Base-by-base conservation (phyloP, 2,797 vertebrate species). In the Columba guinea region DNA sequence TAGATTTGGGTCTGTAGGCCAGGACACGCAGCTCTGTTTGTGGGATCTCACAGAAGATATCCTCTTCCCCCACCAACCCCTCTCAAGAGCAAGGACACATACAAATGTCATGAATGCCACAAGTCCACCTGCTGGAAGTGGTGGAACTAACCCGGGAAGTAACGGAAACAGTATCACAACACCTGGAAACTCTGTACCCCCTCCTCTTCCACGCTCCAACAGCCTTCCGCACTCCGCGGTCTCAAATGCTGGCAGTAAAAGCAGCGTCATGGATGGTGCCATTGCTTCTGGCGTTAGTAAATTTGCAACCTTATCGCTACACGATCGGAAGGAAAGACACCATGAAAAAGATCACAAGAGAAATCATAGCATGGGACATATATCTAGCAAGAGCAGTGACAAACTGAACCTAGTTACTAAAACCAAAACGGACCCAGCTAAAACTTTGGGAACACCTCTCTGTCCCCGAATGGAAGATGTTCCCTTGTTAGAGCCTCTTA, bases 31-130 rank as follows among this genome's bases (percentile, higher is more conserved):
- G 96, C 98, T 99, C 82, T 99, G 99, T 98, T 97, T 99, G 81
- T 99, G 99, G 99, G 99, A 99, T 98, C 99, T 99, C 68, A 99
- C 99, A 11, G 99, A 99, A 98, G 99, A 99, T 97, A 99, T 99
- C 96, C 98, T 99, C 87, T 99, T 99, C 87, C 99, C 99, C 56
- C 99, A 99, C 97, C 99, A 99, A 83, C 99, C 99, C 11, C 98
- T 99, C 46, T 99, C 99, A 76, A 98, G 99, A 97, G 99, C 99
- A 95, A 98, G 99, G 97, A 99, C 99, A 93, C 99, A 99, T 93
- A 99, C 99, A 62, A 99, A 99, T 49, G 99, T 99, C 97, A 99
- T 99, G 99, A 99, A 99, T 35, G 99, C 99, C 84, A 99, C 98
- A n/a, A 98, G 98, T 96, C 98, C 99, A 44, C 98, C 98, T 9